Evolutionary conservation across 2,797 vertebrate genomes (phyloP).

Genomic region (Schizopygopsis pylzovi): DNA sequence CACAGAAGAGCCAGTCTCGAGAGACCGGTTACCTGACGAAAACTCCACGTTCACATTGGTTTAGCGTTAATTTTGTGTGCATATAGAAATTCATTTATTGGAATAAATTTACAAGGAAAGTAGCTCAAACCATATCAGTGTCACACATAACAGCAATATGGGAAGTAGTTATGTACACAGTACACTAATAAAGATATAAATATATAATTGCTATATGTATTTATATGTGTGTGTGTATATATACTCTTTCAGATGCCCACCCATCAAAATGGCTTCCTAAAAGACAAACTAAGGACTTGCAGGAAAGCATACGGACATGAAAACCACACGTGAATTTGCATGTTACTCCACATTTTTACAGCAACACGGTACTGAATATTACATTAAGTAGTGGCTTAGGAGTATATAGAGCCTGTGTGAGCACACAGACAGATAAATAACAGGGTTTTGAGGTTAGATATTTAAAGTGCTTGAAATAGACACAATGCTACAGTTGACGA

Average conservation of each 20-base stretch:
- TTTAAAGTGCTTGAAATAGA: slow-evolving; percentile 39
- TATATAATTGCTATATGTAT: slow-evolving; percentile 63
- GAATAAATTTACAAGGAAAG: slow-evolving; percentile 67
- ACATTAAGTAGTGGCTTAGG: slow-evolving; percentile 21
- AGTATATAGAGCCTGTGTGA: slow-evolving; percentile 40
- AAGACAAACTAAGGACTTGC: too few species aligned
- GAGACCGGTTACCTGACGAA: slow-evolving; percentile 75
- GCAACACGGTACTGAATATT: slow-evolving; percentile 80
- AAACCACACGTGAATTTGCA: slow-evolving; percentile 83
- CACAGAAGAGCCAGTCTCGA: slow-evolving; percentile 7
- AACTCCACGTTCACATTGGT: slow-evolving; percentile 73
- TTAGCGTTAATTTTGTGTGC: slow-evolving; percentile 40
- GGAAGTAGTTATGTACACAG: slow-evolving; percentile 53
- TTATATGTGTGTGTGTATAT: too few species aligned
- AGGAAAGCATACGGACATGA: slow-evolving; percentile 73
- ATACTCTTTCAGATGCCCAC: too few species aligned
- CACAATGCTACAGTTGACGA: slow-evolving; percentile 18
- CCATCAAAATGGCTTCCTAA: too few species aligned
- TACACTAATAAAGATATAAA: slow-evolving; percentile 58
- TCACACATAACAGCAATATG: slow-evolving; percentile 80
- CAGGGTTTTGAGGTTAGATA: slow-evolving; percentile 17
- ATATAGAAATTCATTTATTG: slow-evolving; percentile 78
- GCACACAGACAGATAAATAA: neutral
- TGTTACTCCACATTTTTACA: slow-evolving; percentile 81
- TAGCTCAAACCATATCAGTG: slow-evolving; percentile 82